A percentile compares a stretch with the other conserved stretches of the same genome.
phyloP scores from a whole-genome alignment of 2,888 invertebrate species.

The Caenorhabditis auriculariae region DNA sequence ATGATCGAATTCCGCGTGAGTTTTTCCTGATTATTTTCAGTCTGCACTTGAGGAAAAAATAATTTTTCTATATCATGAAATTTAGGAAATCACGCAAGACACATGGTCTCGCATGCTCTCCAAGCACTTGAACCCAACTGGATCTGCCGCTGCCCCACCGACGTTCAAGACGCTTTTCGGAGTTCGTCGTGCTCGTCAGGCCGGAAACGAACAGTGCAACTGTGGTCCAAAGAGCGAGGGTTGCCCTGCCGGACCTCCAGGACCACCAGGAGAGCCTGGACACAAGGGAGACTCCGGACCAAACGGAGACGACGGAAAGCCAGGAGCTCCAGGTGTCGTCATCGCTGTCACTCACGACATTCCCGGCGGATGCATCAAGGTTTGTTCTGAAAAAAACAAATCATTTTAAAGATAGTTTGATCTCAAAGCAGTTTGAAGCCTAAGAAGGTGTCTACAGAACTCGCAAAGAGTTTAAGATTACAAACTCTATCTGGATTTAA shows the following conservation, averaged over 20 bases:
- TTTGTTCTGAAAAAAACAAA: no score
- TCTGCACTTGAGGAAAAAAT: background rate
- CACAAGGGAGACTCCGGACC: slow-evolving; percentile 38
- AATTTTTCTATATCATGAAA: background rate
- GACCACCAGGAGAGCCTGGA: slow-evolving; percentile 46
- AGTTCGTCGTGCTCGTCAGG: slow-evolving; percentile 35
- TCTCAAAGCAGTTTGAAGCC: no score
- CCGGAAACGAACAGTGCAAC: slow-evolving; percentile 42
- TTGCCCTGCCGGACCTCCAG: slow-evolving; percentile 54
- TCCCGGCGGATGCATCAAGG: slow-evolving; percentile 47
- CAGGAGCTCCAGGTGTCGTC: slow-evolving; percentile 45
- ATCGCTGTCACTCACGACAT: slow-evolving; percentile 48
- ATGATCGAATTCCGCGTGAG: slow-evolving; percentile 45
- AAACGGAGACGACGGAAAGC: slow-evolving; percentile 43
- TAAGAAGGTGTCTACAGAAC: no score
- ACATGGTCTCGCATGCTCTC: slow-evolving; percentile 43
- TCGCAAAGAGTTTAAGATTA: no score
- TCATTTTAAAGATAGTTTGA: no score
- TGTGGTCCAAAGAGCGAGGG: slow-evolving; percentile 43
- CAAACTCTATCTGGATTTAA: no score
- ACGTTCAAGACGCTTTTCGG: slow-evolving; percentile 46
- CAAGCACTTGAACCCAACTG: slow-evolving; percentile 43
- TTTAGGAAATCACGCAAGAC: slow-evolving; percentile 39
- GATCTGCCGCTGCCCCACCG: slow-evolving; percentile 30
- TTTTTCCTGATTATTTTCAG: background rate